Evolutionary conservation across 92 coral and sea anemone species (phyloP).

Genomic region (Siderastrea radians): DNA sequence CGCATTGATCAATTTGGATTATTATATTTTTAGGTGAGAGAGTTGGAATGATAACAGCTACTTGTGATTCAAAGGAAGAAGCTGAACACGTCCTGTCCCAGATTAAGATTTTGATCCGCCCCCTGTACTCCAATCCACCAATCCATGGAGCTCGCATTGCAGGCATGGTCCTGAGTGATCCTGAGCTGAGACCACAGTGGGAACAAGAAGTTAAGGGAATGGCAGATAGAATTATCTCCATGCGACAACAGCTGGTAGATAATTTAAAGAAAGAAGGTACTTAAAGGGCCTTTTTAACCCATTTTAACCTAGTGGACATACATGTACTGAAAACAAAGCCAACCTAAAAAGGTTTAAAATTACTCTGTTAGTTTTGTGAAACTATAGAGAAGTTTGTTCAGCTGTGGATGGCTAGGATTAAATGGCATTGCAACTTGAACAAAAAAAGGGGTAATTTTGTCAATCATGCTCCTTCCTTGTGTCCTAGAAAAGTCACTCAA

Average conservation of each 20-base stretch:
- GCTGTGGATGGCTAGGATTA: no score
- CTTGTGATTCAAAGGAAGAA: conserved; percentile 89
- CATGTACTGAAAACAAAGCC: no score
- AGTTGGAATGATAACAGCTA: conserved; percentile 84
- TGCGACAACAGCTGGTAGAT: conserved; percentile 88
- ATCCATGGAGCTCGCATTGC: conserved; percentile 95
- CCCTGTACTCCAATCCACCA: conserved; percentile 98
- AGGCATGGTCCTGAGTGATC: conserved; percentile 82
- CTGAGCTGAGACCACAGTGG: conserved; percentile 90
- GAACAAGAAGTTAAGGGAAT: conserved; percentile 93
- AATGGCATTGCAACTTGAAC: no score
- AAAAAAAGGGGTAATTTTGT: no score
- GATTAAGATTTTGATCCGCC: conserved; percentile 95
- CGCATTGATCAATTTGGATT: neutral
- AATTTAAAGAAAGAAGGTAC: conserved; percentile 92
- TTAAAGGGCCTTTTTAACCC: neutral
- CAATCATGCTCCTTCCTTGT: no score
- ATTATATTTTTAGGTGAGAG: conserved; percentile 81
- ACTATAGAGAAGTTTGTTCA: no score
- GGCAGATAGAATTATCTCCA: conserved; percentile 97
- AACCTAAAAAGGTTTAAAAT: no score
- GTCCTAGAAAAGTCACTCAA: no score
- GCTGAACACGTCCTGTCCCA: conserved; percentile 95
- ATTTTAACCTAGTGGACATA: neutral
- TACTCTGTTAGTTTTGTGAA: no score